Percentiles rank a stretch among this genome's conserved stretches.
Conservation (phyloP, 2,113 vertebrate genomes). For the Peromyscus californicus region DNA sequence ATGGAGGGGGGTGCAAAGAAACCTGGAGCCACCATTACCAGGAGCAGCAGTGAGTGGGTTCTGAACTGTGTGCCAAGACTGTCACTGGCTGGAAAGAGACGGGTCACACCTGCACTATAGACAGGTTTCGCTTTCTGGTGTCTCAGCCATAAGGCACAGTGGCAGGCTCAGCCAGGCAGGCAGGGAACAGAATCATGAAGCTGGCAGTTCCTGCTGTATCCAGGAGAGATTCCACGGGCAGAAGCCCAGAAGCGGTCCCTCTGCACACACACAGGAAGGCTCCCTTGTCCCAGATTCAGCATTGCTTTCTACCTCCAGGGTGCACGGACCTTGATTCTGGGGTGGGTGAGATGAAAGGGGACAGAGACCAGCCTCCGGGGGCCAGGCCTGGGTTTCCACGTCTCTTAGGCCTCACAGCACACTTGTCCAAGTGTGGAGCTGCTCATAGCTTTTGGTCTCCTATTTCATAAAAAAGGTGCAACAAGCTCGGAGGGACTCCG, state of each 20-base stretch:
- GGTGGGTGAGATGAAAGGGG: not conserved
- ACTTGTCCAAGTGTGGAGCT: fast-evolving
- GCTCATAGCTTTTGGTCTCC: not conserved
- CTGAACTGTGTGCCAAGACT: not conserved
- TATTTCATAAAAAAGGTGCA: not conserved
- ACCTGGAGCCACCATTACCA: too few species aligned
- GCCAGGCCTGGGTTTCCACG: not conserved
- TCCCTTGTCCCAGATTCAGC: not conserved
- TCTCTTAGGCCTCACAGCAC: fast-evolving
- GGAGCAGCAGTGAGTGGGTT: not conserved
- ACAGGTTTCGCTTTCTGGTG: fast-evolving
- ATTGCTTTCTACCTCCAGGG: not conserved
- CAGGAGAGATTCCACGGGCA: not conserved
- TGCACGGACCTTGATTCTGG: not conserved
- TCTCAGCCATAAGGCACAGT: not conserved
- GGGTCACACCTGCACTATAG: not conserved
- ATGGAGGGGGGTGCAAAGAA: not conserved
- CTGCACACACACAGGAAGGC: fast-evolving
- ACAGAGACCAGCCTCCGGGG: not conserved
- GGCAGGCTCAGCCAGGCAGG: not conserved
- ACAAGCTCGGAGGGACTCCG: not conserved
- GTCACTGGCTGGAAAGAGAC: not conserved
- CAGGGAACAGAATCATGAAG: not conserved
- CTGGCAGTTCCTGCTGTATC: fast-evolving
- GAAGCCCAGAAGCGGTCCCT: not conserved